phyloP scores from a whole-genome alignment of 2,888 invertebrate species.

The Agrotis ipsilon region DNA sequence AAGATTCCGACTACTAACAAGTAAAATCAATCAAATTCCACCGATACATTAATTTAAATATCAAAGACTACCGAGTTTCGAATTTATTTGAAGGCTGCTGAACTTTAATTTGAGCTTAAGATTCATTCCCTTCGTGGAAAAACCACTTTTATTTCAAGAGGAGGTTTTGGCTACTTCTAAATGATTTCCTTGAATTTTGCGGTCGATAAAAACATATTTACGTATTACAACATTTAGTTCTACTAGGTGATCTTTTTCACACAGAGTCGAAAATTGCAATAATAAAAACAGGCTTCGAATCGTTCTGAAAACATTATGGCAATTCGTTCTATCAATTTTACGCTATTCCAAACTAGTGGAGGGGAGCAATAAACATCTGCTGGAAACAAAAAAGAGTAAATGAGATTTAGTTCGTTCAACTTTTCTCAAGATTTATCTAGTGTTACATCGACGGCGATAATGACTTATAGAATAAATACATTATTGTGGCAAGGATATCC shows the following conservation, averaged over 20 bases:
- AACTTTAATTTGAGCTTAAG: constrained; percentile 43
- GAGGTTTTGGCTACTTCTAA: neutral
- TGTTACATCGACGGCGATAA: constrained; percentile 53
- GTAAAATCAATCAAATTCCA: constrained; percentile 71
- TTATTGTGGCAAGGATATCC: constrained; percentile 50
- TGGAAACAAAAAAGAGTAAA: constrained; percentile 72
- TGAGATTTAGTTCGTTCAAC: constrained; percentile 76
- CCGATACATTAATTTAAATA: constrained; percentile 65
- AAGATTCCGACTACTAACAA: constrained; percentile 60
- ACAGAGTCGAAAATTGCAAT: constrained; percentile 40
- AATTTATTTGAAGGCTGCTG: constrained; percentile 37
- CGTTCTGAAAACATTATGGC: constrained; percentile 66
- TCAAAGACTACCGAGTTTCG: constrained; percentile 57
- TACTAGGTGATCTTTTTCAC: constrained; percentile 26
- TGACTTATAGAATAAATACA: constrained; percentile 64
- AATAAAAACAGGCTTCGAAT: constrained; percentile 59
- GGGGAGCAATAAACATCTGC: constrained; percentile 68
- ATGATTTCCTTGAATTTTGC: constrained; percentile 23
- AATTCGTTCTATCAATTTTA: constrained; percentile 80
- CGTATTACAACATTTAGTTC: constrained; percentile 26
- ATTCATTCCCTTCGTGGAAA: neutral
- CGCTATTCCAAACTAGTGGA: constrained; percentile 72
- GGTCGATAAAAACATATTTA: constrained; percentile 21
- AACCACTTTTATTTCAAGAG: neutral
- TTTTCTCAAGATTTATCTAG: constrained; percentile 53